phyloP scores from a whole-genome alignment of 2,888 invertebrate species.

The Drepana falcataria region DNA sequence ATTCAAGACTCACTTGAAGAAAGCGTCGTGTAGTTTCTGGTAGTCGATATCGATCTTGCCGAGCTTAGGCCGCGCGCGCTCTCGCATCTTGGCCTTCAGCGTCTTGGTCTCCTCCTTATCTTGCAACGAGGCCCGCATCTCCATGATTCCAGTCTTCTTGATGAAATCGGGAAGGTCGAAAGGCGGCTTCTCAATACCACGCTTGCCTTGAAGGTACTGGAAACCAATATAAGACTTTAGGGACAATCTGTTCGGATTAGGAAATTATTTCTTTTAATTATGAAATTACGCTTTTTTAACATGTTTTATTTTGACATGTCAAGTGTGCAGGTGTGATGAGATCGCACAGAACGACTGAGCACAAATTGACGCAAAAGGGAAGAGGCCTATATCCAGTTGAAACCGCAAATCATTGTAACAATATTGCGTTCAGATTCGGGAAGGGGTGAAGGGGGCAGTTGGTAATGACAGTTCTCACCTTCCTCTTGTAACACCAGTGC shows the following conservation, averaged over 20 bases:
- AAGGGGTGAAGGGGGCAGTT: no score
- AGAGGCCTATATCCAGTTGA: no score
- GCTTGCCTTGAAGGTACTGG: constrained; percentile 93
- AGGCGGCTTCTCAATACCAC: constrained; percentile 99
- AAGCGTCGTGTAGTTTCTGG: constrained; percentile 99
- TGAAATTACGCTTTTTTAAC: no score
- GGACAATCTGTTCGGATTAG: no score
- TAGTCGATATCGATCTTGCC: constrained; percentile 99
- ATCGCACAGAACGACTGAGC: no score
- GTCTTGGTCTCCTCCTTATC: constrained; percentile 98
- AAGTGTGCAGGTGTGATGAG: no score
- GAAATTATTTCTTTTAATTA: no score
- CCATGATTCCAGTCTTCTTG: constrained; percentile 99
- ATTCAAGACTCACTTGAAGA: constrained; percentile 87
- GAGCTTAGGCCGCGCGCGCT: constrained; percentile 96
- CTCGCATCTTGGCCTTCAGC: constrained; percentile 97
- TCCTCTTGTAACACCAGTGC: constrained; percentile 99
- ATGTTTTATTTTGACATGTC: no score
- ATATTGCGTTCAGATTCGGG: no score
- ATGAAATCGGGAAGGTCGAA: constrained; percentile 99
- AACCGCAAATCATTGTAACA: no score
- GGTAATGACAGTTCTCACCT: no score
- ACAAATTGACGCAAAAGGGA: no score
- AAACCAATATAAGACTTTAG: constrained; percentile 2
- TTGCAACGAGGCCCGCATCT: constrained; percentile 98